Percentiles rank a stretch among this genome's conserved stretches.
These are phyloP conservation scores for Xiphydria camelus DNA, from an alignment of 2,888 invertebrate genomes.

Conservation along the genomic window DNA sequence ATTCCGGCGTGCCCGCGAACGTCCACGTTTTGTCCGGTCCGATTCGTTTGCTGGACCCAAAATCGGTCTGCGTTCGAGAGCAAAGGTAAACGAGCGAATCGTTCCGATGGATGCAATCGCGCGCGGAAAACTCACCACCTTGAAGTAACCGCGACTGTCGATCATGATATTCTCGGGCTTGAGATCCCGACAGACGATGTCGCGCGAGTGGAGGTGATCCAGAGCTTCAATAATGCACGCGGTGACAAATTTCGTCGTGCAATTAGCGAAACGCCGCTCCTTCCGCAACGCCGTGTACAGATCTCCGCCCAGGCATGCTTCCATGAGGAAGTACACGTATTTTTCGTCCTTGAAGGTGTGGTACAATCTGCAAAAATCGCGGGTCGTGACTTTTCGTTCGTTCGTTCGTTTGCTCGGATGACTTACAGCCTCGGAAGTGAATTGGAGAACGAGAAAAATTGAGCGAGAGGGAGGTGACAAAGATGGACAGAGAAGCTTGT, in stretches of 20 bases:
- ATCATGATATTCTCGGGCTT: constrained; percentile 94
- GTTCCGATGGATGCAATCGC: background rate
- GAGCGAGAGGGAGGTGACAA: too few species aligned
- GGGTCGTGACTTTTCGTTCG: too few species aligned
- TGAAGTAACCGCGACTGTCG: constrained; percentile 80
- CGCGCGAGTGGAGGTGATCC: constrained; percentile 80
- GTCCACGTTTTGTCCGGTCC: constrained; percentile 85
- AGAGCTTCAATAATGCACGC: constrained; percentile 91
- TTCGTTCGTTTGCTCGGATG: too few species aligned
- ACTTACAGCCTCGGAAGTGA: too few species aligned
- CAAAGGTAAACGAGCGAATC: too few species aligned
- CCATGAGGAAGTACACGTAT: constrained; percentile 92
- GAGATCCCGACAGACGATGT: constrained; percentile 84
- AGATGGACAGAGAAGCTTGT: too few species aligned
- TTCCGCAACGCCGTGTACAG: constrained; percentile 88
- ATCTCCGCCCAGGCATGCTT: constrained; percentile 91
- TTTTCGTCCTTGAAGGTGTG: constrained; percentile 88
- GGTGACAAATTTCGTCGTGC: constrained; percentile 79
- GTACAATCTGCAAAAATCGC: constrained; percentile 70
- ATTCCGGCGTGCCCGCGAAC: constrained; percentile 92
- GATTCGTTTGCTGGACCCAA: constrained; percentile 88
- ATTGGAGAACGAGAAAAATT: too few species aligned
- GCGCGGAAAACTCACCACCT: constrained; percentile 67
- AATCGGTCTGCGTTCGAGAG: constrained; percentile 88
- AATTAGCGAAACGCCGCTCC: constrained; percentile 77